Evolutionary conservation across 2,888 invertebrate genomes (phyloP).

Genomic region (Ditylenchus weischeri): DNA sequence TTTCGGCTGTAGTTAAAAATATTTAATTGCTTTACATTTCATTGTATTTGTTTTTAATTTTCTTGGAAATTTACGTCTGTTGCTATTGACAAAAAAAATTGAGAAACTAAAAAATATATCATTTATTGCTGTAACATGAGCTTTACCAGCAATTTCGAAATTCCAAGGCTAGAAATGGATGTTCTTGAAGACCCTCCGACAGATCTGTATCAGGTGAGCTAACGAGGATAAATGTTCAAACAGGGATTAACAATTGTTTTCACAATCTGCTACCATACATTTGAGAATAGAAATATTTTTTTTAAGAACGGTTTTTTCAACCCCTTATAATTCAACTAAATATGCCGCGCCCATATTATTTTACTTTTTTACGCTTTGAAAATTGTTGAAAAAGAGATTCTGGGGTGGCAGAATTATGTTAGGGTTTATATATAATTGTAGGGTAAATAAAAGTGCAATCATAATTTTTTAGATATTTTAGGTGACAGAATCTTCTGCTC

Average conservation of each 20-base stretch:
- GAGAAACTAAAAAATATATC: too few relatives aligned
- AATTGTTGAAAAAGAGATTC: background rate
- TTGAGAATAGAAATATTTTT: too few relatives aligned
- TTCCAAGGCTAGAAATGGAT: conserved; percentile 8
- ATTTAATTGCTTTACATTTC: too few relatives aligned
- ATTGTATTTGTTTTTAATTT: too few relatives aligned
- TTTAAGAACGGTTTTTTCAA: too few relatives aligned
- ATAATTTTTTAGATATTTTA: background rate
- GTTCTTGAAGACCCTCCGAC: background rate
- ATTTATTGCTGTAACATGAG: too few relatives aligned
- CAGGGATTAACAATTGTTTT: background rate
- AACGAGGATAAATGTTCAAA: background rate
- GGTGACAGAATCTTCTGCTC: conserved; percentile 5
- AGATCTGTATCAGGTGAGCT: conserved; percentile 10
- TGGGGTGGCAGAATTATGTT: background rate
- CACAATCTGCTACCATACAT: too few relatives aligned
- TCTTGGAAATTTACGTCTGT: too few relatives aligned
- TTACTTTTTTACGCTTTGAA: background rate
- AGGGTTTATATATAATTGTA: background rate
- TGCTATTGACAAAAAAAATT: too few relatives aligned
- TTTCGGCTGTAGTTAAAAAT: too few relatives aligned
- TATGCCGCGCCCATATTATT: too few relatives aligned
- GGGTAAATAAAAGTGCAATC: background rate
- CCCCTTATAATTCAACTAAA: too few relatives aligned
- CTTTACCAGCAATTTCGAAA: background rate